These are phyloP conservation scores for Drosophila maculinotata DNA, from an alignment of 2,888 invertebrate species.

Conservation along the genomic window DNA sequence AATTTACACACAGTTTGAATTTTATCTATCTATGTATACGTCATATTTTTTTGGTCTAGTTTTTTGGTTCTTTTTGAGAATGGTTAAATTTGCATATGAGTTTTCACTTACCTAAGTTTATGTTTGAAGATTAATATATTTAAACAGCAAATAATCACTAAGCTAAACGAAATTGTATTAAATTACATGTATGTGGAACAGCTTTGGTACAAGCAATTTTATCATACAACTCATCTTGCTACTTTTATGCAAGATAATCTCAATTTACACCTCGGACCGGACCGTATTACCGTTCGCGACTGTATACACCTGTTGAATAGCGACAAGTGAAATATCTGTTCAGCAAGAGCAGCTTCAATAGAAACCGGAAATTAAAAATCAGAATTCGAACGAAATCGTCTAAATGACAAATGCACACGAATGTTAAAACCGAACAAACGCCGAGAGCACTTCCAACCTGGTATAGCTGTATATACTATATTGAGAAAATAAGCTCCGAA, in stretches of 20 bases:
- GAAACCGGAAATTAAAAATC: slow-evolving; percentile 49
- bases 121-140: not conserved
- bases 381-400: slow-evolving; percentile 31
- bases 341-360: slow-evolving; percentile 21
- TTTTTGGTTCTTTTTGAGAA: too few species aligned
- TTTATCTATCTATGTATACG: too few species aligned
- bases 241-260: not conserved
- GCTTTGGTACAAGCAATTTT: not conserved
- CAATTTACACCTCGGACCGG: not conserved
- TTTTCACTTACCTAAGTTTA: not conserved
- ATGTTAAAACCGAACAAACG: slow-evolving; percentile 16
- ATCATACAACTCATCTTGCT: slow-evolving; percentile 2
- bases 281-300: slow-evolving; percentile 21
- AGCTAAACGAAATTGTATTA: not conserved
- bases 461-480: not conserved
- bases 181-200: not conserved
- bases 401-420: slow-evolving; percentile 9
- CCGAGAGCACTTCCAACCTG: slow-evolving; percentile 16
- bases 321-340: slow-evolving; percentile 37
- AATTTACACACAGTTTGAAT: too few species aligned
- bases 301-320: slow-evolving; percentile 51
- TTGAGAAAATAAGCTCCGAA: slow-evolving; percentile 23
- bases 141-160: not conserved
- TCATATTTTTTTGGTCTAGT: too few species aligned
- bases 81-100: too few species aligned